These are phyloP conservation scores for Parauchenoglanis punctatus DNA, from an alignment of 2,797 vertebrate species.

Conservation along the genomic window DNA sequence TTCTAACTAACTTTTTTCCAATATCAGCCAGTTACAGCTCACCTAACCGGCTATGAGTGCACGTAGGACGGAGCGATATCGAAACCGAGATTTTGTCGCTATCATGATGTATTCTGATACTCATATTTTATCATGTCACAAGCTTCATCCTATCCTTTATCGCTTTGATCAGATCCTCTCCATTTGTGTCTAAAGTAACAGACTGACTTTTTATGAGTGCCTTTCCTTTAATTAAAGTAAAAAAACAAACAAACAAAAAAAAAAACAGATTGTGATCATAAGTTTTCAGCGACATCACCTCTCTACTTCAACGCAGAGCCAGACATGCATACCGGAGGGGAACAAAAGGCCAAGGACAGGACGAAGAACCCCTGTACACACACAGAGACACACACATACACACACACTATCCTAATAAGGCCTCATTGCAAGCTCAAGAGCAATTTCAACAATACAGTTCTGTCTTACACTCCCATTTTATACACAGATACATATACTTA, in stretches of 20 bases:
- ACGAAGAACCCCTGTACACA: slow-evolving; percentile 14
- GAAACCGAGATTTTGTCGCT: neutral
- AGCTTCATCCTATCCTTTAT: neutral
- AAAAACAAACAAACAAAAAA: neutral
- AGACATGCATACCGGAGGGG: slow-evolving; percentile 48
- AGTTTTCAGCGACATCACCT: slow-evolving; percentile 23
- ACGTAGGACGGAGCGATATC: neutral
- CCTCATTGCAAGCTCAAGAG: neutral
- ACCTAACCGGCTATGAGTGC: neutral
- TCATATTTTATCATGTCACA: neutral
- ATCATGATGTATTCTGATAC: neutral
- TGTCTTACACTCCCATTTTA: neutral
- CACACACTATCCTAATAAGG: slow-evolving; percentile 14
- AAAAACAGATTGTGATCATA: neutral
- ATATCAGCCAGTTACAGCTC: no score
- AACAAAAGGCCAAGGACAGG: slow-evolving; percentile 58
- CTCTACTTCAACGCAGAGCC: slow-evolving; percentile 29
- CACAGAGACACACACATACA: slow-evolving; percentile 20
- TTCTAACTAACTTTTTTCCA: no score
- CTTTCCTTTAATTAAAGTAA: neutral
- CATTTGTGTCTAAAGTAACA: neutral
- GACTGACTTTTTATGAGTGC: no score
- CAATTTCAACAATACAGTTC: neutral
- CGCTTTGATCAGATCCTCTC: neutral
- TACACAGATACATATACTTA: neutral